Evolutionary conservation across 2,113 vertebrate genomes (phyloP).

Genomic region (Indri indri): DNA sequence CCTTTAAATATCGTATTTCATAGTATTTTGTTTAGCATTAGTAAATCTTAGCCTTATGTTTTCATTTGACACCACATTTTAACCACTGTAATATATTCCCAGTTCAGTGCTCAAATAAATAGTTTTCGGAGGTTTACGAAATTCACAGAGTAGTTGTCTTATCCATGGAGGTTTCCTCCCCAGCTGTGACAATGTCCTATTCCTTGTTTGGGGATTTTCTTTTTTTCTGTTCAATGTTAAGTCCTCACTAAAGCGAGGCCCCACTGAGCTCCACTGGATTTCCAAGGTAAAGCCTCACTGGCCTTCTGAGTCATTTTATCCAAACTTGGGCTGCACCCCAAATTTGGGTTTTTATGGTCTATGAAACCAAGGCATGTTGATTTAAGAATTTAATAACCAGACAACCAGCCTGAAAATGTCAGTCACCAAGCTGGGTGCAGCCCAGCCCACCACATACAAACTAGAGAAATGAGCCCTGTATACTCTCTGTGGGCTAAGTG

Average conservation of each 20-base stretch:
- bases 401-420: background rate
- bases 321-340: background rate
- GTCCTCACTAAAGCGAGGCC: background rate
- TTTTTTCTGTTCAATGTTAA: background rate
- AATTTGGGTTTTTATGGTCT: conserved; percentile 36
- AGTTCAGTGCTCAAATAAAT: background rate
- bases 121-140: background rate
- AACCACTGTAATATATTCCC: background rate
- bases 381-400: conserved; percentile 32
- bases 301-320: background rate
- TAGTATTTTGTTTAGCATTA: background rate
- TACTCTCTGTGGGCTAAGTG: background rate
- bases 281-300: background rate
- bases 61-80: background rate
- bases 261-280: background rate
- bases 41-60: background rate
- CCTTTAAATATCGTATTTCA: background rate
- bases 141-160: background rate
- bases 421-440: background rate
- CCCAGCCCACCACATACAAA: background rate
- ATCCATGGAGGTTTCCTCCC: background rate
- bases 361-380: conserved; percentile 39
- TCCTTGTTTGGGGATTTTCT: background rate
- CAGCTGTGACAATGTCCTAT: background rate
- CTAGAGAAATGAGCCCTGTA: background rate